phyloP scores from a whole-genome alignment of 2,797 vertebrate genomes.

The Carcharodon carcharias region DNA sequence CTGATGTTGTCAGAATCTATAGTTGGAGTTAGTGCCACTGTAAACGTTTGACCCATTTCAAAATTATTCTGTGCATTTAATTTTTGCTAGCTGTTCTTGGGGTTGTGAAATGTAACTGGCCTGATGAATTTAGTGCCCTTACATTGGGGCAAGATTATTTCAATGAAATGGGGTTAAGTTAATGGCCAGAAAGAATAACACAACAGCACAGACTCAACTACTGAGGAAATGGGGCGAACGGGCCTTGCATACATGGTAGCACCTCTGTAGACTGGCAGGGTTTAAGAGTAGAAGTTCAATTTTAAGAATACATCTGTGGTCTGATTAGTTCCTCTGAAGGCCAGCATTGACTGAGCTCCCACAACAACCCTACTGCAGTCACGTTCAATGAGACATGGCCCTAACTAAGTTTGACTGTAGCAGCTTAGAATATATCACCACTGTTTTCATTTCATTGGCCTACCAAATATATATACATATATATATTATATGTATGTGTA shows the following conservation, averaged over 20 bases:
- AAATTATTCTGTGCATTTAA: no score
- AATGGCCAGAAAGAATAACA: neutral
- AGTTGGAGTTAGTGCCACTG: neutral
- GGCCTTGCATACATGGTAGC: neutral
- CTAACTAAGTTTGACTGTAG: neutral
- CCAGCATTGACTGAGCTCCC: neutral
- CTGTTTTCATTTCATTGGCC: neutral
- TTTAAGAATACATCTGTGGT: neutral
- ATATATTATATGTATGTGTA: no score
- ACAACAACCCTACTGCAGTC: neutral
- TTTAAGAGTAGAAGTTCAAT: neutral
- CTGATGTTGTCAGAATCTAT: neutral
- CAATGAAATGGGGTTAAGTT: neutral
- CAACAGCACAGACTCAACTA: neutral
- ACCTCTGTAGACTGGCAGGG: neutral
- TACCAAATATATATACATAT: neutral
- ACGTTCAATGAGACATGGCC: neutral
- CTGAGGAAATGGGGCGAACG: neutral
- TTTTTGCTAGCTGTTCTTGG: neutral
- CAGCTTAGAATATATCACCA: neutral
- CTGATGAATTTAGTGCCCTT: neutral
- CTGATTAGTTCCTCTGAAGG: neutral
- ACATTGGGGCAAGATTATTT: neutral
- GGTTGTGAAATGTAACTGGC: neutral
- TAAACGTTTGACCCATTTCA: neutral